A percentile compares a stretch with the other conserved stretches of the same genome.
phyloP scores from a whole-genome alignment of 1,140 invertebrate species.

The Delia radicum region DNA sequence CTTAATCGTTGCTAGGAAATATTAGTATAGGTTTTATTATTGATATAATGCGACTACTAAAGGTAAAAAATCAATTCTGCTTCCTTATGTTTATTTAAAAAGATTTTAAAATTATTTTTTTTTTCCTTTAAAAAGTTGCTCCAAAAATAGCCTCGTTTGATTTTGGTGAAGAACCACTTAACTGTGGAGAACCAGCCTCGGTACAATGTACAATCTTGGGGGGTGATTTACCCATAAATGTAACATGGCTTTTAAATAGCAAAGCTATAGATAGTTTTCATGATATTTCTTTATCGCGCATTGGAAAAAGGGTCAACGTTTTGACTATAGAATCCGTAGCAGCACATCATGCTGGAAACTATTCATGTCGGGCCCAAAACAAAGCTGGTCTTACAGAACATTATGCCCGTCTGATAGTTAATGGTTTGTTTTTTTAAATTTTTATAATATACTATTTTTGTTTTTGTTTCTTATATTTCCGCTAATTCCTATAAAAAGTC shows the following conservation, averaged over 20 bases:
- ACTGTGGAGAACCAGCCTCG: constrained; percentile 72
- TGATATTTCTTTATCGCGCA: constrained; percentile 62
- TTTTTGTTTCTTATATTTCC: constrained; percentile 26
- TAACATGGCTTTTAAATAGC: constrained; percentile 69
- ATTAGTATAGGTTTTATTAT: no score
- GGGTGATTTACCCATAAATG: constrained; percentile 68
- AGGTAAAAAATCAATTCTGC: no score
- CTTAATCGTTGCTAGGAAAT: no score
- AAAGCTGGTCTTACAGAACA: constrained; percentile 66
- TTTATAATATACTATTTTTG: constrained; percentile 26
- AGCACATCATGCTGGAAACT: constrained; percentile 62
- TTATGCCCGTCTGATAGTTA: constrained; percentile 70
- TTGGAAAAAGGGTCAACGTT: constrained; percentile 58
- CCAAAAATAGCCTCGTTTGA: constrained; percentile 70
- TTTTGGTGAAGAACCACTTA: constrained; percentile 67
- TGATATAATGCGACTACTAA: no score
- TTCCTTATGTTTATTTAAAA: no score
- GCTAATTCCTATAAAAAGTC: constrained; percentile 54
- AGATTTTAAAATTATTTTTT: neutral
- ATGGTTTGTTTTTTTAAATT: constrained; percentile 61
- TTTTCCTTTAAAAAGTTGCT: constrained; percentile 56
- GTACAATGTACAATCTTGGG: constrained; percentile 72
- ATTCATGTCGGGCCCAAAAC: constrained; percentile 69
- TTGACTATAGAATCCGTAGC: constrained; percentile 58
- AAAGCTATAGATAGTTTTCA: constrained; percentile 52